These are phyloP conservation scores for Orgyia antiqua DNA, from an alignment of 2,888 invertebrate genomes.

Conservation along the genomic window DNA sequence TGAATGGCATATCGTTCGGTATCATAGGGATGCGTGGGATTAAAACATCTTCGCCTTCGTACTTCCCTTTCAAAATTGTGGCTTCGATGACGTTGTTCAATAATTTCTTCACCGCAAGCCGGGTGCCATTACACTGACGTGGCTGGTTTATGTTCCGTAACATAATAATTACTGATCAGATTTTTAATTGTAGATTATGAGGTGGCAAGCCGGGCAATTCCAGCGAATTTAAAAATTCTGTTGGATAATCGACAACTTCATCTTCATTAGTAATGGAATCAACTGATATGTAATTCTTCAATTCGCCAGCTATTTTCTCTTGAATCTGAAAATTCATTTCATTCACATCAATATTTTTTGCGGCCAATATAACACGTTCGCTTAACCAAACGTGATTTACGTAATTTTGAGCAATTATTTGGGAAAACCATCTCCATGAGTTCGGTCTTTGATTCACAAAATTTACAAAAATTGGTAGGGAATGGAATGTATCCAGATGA, in stretches of 20 bases:
- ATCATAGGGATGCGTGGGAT: constrained; percentile 22
- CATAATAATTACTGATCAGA: constrained; percentile 9
- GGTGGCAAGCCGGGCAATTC: constrained; percentile 17
- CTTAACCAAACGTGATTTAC: constrained; percentile 26
- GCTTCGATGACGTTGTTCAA: constrained; percentile 11
- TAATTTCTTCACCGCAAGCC: constrained; percentile 9
- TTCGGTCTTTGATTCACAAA: constrained; percentile 6
- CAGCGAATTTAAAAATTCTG: constrained; percentile 18
- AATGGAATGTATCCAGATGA: constrained; percentile 11
- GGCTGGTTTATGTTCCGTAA: constrained; percentile 13
- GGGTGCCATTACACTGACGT: constrained; percentile 9
- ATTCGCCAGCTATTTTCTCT: constrained; percentile 9
- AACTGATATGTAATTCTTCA: constrained; percentile 2
- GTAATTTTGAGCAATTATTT: constrained; percentile 6
- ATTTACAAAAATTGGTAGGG: constrained; percentile 12
- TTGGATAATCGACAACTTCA: constrained; percentile 15
- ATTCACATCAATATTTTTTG: constrained; percentile 16
- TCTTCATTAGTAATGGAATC: constrained; percentile 4
- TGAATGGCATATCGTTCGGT: constrained; percentile 15
- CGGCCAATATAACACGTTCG: constrained; percentile 29
- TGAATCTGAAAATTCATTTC: constrained; percentile 26
- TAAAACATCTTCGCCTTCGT: constrained; percentile 23
- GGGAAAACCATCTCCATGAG: constrained; percentile 4
- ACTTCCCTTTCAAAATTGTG: constrained; percentile 11
- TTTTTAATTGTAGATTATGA: constrained; percentile 11